phyloP scores from a whole-genome alignment of 2,797 vertebrate genomes.

The Streptopelia turtur region DNA sequence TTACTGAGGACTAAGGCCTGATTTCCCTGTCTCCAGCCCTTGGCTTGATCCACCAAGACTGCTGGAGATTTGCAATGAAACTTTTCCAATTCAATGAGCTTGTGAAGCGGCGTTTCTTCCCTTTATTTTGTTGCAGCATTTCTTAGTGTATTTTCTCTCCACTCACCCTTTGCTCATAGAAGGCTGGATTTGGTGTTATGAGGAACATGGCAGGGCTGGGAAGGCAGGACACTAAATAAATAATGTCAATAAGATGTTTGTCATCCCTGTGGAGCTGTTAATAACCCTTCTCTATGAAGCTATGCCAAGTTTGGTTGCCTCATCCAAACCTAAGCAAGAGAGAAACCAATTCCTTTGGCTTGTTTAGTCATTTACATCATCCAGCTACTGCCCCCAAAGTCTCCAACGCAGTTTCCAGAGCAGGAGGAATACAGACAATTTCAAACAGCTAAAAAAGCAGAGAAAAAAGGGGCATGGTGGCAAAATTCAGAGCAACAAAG shows the following conservation, averaged over 20 bases:
- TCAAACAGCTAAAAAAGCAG: background rate
- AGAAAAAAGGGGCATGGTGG: background rate
- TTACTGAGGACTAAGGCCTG: background rate
- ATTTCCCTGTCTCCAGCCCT: background rate
- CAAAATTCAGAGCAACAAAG: constrained; percentile 10
- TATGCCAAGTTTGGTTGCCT: background rate
- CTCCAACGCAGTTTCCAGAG: background rate
- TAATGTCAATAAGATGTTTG: background rate
- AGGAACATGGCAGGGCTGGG: background rate
- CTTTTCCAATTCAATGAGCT: background rate
- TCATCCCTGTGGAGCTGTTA: background rate
- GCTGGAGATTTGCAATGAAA: background rate
- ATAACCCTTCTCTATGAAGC: background rate
- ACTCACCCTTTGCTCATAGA: background rate
- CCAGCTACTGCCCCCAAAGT: background rate
- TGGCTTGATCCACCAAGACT: background rate
- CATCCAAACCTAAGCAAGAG: background rate
- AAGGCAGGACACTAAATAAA: background rate
- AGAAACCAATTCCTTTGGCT: background rate
- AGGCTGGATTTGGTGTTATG: background rate
- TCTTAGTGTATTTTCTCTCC: background rate
- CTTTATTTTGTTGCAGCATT: background rate
- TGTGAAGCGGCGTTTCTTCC: background rate
- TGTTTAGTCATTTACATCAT: background rate
- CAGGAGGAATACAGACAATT: background rate